Evolutionary conservation across 2,113 vertebrate genomes (phyloP), one percentile per base, ranked within the genome.

Genomic region (Oriolus oriolus): DNA sequence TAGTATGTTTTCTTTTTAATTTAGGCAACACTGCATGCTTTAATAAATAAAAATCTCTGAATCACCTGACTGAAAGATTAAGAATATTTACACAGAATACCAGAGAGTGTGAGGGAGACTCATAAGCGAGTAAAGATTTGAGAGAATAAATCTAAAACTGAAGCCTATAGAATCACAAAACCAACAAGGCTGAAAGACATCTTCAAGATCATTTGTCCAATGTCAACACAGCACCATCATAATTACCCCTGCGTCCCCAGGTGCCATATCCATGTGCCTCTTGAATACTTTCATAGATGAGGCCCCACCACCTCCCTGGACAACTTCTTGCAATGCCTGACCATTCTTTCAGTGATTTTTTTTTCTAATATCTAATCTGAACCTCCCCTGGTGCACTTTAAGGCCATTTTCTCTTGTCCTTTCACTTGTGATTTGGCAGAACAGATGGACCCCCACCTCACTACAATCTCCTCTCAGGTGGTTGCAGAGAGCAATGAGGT

Each of bases 371-470:
- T 31, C 30, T 54, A 35, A 49, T 61, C 14, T 54, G 63, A 83
- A 54, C 35, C 14, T 69, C 15, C 12, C 17, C 10, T 11, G 8
- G 21, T 56, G 35, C 26, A 49, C 13, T 76, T 42, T 61, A 76
- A 54, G 26, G 12, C 37, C 41, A 11, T 54, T 76, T 69, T 26
- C 41, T 76, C 24, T 68, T 69, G 31, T 23, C 20, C 26, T 65
- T 54, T 53, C 20, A 65, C 16, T 54, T 65, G 19, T 47, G 21
- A 42, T 61, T 16, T 0, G 0, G 30, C 41, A 69, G 70, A 69
- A 54, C 7, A 54, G 21, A 47, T 8, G 0, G 0, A 49, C 15
- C 10, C 12, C 8, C 22, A 27, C 21, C 26, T 42, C 41, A 26
- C 21, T 61, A 9, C 12, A 31, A 8, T 53, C 54, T 69, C 26